These are phyloP conservation scores for Tyrophagus putrescentiae DNA, from an alignment of 1,140 invertebrate species.

Conservation along the genomic window DNA sequence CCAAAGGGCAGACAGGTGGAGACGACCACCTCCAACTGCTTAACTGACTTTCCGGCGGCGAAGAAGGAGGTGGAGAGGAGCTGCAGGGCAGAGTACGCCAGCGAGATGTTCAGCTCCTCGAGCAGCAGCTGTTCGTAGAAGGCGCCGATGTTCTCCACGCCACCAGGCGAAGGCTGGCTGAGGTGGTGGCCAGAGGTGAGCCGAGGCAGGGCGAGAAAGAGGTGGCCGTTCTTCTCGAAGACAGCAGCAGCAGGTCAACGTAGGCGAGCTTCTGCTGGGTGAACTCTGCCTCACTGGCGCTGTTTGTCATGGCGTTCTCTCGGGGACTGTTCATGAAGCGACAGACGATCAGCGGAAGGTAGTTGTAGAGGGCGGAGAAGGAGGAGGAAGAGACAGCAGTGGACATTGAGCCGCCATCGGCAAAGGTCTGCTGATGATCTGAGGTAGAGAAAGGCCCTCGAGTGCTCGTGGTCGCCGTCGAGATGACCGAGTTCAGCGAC, in stretches of 20 bases:
- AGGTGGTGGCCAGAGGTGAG: too few species aligned
- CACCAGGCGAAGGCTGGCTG: too few species aligned
- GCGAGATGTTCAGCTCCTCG: background rate
- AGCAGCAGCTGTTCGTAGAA: conserved; percentile 9
- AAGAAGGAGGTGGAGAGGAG: conserved; percentile 3
- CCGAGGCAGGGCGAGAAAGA: conserved; percentile 9
- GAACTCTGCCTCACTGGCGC: background rate
- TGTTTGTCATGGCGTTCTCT: background rate
- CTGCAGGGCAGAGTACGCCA: conserved; percentile 1
- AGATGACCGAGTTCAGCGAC: background rate
- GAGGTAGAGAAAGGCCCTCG: too few species aligned
- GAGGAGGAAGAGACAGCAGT: too few species aligned
- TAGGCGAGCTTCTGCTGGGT: background rate
- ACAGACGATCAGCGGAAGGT: conserved; percentile 15
- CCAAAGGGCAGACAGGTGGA: conserved; percentile 9
- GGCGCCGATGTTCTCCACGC: too few species aligned
- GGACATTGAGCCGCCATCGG: too few species aligned
- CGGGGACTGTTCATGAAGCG: conserved; percentile 4
- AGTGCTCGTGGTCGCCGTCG: background rate
- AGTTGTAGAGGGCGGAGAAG: background rate
- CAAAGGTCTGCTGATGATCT: too few species aligned
- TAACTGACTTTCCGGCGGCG: background rate
- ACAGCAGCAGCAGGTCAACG: conserved; percentile 1
- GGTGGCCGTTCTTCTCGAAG: conserved; percentile 1
- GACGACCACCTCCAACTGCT: background rate